Evolutionary conservation across 1,140 invertebrate genomes (phyloP).

Genomic region (Myzus persicae): DNA sequence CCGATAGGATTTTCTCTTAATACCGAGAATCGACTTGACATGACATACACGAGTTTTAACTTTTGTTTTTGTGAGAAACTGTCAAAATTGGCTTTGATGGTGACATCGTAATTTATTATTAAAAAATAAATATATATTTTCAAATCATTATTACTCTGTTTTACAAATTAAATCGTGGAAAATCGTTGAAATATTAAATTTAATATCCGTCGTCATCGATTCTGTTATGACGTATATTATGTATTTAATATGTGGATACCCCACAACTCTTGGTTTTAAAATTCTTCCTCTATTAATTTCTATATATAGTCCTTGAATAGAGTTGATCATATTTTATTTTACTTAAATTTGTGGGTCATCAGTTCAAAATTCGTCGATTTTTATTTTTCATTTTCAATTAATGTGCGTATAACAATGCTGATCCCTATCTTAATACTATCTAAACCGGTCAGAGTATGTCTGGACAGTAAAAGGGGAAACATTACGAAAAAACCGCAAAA

Average conservation of each 20-base stretch:
- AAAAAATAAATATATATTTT: background rate
- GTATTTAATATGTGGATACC: background rate
- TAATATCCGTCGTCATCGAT: background rate
- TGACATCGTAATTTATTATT: background rate
- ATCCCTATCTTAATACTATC: background rate
- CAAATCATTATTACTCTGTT: background rate
- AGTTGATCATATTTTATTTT: background rate
- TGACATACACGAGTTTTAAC: background rate
- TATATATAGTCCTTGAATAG: background rate
- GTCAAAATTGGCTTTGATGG: background rate
- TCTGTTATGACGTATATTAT: background rate
- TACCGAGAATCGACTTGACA: background rate
- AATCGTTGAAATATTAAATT: background rate
- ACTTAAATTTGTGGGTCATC: background rate
- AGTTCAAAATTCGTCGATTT: background rate
- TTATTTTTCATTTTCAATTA: background rate
- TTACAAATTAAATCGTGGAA: background rate
- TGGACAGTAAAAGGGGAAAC: background rate
- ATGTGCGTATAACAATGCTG: background rate
- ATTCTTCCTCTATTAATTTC: background rate
- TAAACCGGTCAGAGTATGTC: background rate
- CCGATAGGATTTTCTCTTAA: background rate
- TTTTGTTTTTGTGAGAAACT: background rate
- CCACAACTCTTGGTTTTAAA: background rate
- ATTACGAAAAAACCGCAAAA: background rate